Base-by-base conservation (phyloP, 2,113 vertebrate species). In the Epinephelus lanceolatus region DNA sequence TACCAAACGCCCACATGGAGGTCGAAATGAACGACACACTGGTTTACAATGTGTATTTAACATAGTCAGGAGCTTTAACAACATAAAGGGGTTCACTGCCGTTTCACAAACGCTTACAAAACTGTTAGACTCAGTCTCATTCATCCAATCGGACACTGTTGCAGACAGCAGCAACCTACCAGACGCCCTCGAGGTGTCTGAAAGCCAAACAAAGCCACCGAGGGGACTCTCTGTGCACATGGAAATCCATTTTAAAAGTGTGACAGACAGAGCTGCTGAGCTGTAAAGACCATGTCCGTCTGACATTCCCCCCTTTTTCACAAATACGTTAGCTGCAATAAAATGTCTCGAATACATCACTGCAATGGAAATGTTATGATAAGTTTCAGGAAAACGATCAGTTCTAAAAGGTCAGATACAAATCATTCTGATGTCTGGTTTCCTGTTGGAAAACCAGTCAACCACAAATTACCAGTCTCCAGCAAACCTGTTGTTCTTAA, bases 191-290 rank as follows among this genome's bases (percentile, higher is more conserved):
- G 5, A 62, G 72, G 83, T 62, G 73, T 80, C 80, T 86, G 73
- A 81, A 81, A 61, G 59, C 47, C 63, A 86, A 79, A 78, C 78
- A 90, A 83, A 89, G 71, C 49, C 71, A 80, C 73, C 14, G 13
- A 70, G 12, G 12, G 73, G 66, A 85, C 61, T 59, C 49, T 65
- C 17, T 6, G 0, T 71, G 61, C 2, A 15, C 71, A 67, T 49
- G 76, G 69, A 91, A 89, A 88, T 81, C 81, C 85, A 59, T 82
- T 87, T 86, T 45, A 78, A 73, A 84, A 14, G 75, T 84, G 65
- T 56, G 55, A 25, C 71, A 85, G 25, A 23, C 75, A 71, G 42
- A 86, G 61, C 27, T 33, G 53, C 72, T 75, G 74, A 73, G 67
- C 53, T 84, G 40, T 23, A 23, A 70, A 88, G 56, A 65, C 40